Evolutionary conservation across 2,113 vertebrate species (phyloP).

Genomic region (Gracilinanus agilis): DNA sequence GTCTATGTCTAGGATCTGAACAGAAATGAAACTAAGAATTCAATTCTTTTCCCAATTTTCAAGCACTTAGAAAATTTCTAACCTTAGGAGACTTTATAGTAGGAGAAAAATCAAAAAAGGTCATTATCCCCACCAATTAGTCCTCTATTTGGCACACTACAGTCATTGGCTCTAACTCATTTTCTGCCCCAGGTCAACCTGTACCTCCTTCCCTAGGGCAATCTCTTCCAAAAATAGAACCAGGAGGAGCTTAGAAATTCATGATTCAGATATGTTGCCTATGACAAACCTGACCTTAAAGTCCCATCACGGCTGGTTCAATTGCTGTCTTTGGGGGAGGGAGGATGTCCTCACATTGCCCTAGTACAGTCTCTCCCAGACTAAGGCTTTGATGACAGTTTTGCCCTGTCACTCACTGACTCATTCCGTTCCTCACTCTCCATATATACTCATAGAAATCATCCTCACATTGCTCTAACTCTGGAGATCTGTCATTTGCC

Average conservation of each 20-base stretch:
- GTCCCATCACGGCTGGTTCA: not conserved
- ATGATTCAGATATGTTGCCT: not conserved
- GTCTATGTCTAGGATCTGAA: not conserved
- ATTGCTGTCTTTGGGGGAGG: not conserved
- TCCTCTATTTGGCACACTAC: not conserved
- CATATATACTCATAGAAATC: not conserved
- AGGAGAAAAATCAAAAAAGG: not conserved
- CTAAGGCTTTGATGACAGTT: not conserved
- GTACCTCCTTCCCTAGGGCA: not conserved
- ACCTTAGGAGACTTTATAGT: not conserved
- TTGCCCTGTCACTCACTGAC: not conserved
- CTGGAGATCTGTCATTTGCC: not conserved
- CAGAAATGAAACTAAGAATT: not conserved
- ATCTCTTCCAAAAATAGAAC: slow-evolving; percentile 4
- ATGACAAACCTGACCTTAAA: not conserved
- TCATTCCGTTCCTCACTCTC: not conserved
- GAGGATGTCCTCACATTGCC: not conserved
- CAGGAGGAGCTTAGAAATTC: slow-evolving; percentile 1
- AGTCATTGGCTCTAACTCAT: not conserved
- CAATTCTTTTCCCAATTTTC: not conserved
- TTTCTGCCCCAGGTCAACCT: not conserved
- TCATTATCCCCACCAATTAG: not conserved
- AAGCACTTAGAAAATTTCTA: not conserved
- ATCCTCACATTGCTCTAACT: not conserved
- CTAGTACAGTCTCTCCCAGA: not conserved